Base-by-base conservation (phyloP, 2,797 vertebrate genomes). In the Oophaga sylvatica region DNA sequence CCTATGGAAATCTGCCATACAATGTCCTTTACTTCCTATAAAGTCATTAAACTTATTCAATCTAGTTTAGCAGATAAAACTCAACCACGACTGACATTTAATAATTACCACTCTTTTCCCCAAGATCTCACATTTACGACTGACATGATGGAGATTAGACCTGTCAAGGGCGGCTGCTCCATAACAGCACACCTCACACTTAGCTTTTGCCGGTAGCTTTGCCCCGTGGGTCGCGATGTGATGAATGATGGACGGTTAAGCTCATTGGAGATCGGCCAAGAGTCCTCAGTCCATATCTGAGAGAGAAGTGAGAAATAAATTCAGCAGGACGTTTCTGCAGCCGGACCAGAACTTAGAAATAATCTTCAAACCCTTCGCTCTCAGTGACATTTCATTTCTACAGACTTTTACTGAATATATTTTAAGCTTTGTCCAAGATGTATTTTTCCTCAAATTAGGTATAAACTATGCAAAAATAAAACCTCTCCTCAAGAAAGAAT, bases 101-200 rank as follows among this genome's bases (percentile, higher is more conserved):
- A 59, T 1, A 79, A 19, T 57, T 16, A 13, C 15, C 0, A n/a
- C 73, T 22, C 29, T 26, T 76, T 12, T 53, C 76, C 53, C 26
- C 2, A 1, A 59, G 56, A 8, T 17, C 26, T 57, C 41, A 13
- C 22, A 41, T 71, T n/a, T 82, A 3, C 6, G 15, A 68, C 35
- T 53, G 63, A 82, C 62, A 19, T 13, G 45, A 29, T 63, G 63
- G 68, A 59, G 63, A 82, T 53, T 65, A 67, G 62, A 56, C 26
- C n/a, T 67, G 62, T 82, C 80, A 82, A 53, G 22, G 80, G 15
- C n/a, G 41, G 15, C 80, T 67, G 63, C 45, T 68, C 53, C 80
- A 45, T 82, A 82, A 48, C 60, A 16, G 12, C 62, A 26, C 45
- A 82, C 63, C 80, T 82, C 45, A 53, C 63, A 67, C 80, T 81